Evolutionary conservation across 2,113 vertebrate genomes (phyloP), one percentile per base, ranked within the genome.

Genomic region (Isurus oxyrinchus): DNA sequence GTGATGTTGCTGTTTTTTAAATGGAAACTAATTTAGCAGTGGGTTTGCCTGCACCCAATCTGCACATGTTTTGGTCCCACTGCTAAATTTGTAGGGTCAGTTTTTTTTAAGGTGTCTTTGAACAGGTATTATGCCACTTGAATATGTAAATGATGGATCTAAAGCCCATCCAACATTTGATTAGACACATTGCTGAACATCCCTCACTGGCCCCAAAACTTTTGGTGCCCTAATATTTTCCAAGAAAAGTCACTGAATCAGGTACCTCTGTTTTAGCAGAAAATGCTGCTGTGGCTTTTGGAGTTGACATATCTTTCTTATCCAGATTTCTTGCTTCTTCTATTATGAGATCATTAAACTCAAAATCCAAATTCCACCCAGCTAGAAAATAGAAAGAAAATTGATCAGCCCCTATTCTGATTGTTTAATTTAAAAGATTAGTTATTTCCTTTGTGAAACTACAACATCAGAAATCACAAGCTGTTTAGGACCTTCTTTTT

Each of bases 341-440:
- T 96, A 96, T 59, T 96, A 69, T 59, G 25, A 97, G 19, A 69
- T 96, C 96, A 96, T 96, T 96, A 25, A 72, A 96, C 96, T 96
- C 96, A 55, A 95, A 93, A 44, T 21, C n/a, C 13, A 97, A 13
- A 25, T 96, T 93, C 53, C 66, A 90, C 63, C 59, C 96, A 2
- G 25, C 94, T 95, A 35, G 94, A 55, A 72, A 72, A 55, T 31
- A 72, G 27, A 95, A 72, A 49, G 0, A 55, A 72, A 53, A 8
- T 16, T 67, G 63, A 95, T 95, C 44, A 95, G 40, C 21, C 0
- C 31, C 5, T 11, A 40, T 27, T 49, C 44, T 55, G 66, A 95
- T 49, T 63, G 40, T 49, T 95, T 49, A 67, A 25, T 67, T 49
- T 95, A 19, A 6, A 91, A 61, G 57, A 91, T 91, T n/a, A 35